Evolutionary conservation across 2,113 vertebrate species (phyloP).

Genomic region (Peromyscus maniculatus): DNA sequence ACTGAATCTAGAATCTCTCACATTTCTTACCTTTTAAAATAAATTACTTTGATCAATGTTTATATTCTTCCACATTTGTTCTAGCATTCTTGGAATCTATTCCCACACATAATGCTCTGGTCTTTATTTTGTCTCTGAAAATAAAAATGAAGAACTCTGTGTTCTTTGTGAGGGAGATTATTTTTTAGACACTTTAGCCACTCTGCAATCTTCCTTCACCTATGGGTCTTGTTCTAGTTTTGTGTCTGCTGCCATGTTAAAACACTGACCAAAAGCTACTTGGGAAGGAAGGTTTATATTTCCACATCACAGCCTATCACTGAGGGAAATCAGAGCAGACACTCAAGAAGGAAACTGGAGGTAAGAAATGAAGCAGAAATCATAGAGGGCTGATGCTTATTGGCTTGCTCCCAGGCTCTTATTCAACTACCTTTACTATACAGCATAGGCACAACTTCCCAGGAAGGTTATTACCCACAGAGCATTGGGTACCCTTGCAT

Average conservation of each 20-base stretch:
- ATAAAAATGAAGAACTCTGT: slow-evolving; percentile 7
- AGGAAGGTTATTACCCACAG: background rate
- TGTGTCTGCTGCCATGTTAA: background rate
- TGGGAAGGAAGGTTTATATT: background rate
- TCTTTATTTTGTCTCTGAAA: background rate
- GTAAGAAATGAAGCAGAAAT: background rate
- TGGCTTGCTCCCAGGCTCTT: background rate
- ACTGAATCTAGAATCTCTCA: slow-evolving; percentile 39
- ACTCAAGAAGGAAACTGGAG: background rate
- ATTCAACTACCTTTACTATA: background rate
- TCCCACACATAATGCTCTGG: background rate
- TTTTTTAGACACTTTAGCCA: background rate
- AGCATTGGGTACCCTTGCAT: too few species aligned
- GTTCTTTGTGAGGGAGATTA: background rate
- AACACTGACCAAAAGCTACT: background rate
- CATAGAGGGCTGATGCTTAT: background rate
- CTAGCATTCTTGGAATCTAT: slow-evolving; percentile 31
- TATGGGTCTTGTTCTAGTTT: background rate
- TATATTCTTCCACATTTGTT: slow-evolving; percentile 43
- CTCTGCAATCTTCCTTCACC: background rate
- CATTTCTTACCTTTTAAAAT: slow-evolving; percentile 62
- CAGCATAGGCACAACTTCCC: background rate
- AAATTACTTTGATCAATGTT: slow-evolving; percentile 36
- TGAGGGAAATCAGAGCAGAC: background rate
- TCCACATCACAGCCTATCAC: background rate